Evolutionary conservation across 1,140 invertebrate species (phyloP).

Genomic region (Drosophila takahashii): DNA sequence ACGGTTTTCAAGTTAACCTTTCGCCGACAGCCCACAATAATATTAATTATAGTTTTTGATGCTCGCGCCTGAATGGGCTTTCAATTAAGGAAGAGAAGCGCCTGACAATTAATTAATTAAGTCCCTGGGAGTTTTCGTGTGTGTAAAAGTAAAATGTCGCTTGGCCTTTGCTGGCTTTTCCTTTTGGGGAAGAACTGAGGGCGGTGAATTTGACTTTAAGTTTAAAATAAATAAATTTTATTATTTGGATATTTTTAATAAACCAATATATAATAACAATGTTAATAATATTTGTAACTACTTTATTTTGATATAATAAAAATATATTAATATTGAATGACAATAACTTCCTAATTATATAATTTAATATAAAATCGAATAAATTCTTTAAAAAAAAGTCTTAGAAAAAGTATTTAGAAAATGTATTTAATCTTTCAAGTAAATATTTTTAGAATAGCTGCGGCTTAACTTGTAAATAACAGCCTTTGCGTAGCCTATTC

Average conservation of each 20-base stretch:
- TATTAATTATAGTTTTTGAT: constrained; percentile 48
- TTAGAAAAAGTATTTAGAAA: background rate
- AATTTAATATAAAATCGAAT: too few relatives aligned
- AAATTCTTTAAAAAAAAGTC: background rate
- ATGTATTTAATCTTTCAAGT: background rate
- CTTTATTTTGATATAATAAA: too few relatives aligned
- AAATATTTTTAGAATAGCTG: constrained; percentile 1
- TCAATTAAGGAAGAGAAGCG: constrained; percentile 34
- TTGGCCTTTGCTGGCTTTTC: constrained; percentile 7
- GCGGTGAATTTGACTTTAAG: constrained; percentile 1
- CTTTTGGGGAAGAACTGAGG: background rate
- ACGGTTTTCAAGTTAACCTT: constrained; percentile 31
- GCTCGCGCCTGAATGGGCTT: constrained; percentile 22
- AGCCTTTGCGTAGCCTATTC: constrained; percentile 5
- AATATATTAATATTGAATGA: too few relatives aligned
- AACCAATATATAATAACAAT: too few relatives aligned
- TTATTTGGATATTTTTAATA: background rate
- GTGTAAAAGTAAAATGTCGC: constrained; percentile 2
- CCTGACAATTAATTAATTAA: constrained; percentile 40
- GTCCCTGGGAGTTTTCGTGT: constrained; percentile 17
- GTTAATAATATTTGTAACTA: too few relatives aligned
- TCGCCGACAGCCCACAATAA: constrained; percentile 34
- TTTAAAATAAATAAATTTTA: background rate
- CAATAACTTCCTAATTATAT: too few relatives aligned
- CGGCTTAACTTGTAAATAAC: constrained; percentile 4